phyloP scores from a whole-genome alignment of 2,797 vertebrate species.

The Rousettus madagascariensis region DNA sequence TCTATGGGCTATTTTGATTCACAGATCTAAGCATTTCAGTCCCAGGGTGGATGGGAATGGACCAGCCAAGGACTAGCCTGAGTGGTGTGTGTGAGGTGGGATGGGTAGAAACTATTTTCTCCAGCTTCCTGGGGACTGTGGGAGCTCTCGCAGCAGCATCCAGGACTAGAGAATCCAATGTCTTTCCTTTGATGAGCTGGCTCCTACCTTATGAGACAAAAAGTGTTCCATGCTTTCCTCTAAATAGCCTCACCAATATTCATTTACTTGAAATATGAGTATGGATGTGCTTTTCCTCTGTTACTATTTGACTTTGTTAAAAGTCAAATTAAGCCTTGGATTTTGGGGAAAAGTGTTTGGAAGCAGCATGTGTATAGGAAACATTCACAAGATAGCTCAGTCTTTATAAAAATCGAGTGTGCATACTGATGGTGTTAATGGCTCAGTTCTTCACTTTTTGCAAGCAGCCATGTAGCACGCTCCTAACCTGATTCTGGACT shows the following conservation, averaged over 20 bases:
- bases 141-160: too few species aligned
- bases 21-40: background rate
- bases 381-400: background rate
- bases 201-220: background rate
- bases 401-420: background rate
- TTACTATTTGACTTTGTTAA: background rate
- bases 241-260: background rate
- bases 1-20: background rate
- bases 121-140: background rate
- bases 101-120: background rate
- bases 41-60: background rate
- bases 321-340: background rate
- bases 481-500: background rate
- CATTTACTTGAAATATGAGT: background rate
- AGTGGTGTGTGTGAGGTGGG: too few species aligned
- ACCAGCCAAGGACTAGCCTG: background rate
- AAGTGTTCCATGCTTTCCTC: background rate
- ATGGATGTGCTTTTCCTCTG: background rate
- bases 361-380: background rate
- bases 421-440: background rate
- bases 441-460: background rate
- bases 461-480: too few species aligned
- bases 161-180: rapidly evolving
- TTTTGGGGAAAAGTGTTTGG: background rate
- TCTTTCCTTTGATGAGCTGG: background rate